Evolutionary conservation across 2,888 invertebrate genomes (phyloP), one percentile per base, ranked within the genome.

Genomic region (Hirtodrosophila duncani): DNA sequence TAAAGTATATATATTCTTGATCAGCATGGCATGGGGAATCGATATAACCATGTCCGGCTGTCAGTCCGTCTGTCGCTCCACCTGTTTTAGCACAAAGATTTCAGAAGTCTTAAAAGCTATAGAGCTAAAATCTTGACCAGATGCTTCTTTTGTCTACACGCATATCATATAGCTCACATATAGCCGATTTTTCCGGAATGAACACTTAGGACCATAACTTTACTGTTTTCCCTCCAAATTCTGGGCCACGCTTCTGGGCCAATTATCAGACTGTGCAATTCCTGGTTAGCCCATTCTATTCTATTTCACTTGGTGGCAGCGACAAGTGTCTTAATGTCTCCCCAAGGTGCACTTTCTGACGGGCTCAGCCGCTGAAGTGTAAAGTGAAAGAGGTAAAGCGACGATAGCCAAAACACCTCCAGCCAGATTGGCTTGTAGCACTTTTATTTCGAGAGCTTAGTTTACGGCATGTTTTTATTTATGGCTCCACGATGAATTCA

Each of bases 1-100:
- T 52, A 67, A 67, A 67, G 70, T 70, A 71, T 59, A 67, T 67
- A 67, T 70, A 71, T 71, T 50, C 71, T 67, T 67, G 70, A 56
- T 42, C 38, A 37, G 36, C 51, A 45, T 60, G 53, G 48, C 59
- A 49, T 48, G 65, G 60, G 60, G n/a, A n/a, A n/a, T n/a, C n/a
- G n/a, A n/a, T n/a, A n/a, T n/a, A n/a, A n/a, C n/a, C n/a, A n/a
- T n/a, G n/a, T n/a, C n/a, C n/a, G n/a, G n/a, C n/a, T n/a, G n/a
- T n/a, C n/a, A n/a, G n/a, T n/a, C n/a, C n/a, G n/a, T n/a, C n/a
- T n/a, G n/a, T n/a, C n/a, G n/a, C n/a, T n/a, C n/a, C n/a, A n/a
- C n/a, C n/a, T n/a, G n/a, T n/a, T n/a, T n/a, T n/a, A n/a, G n/a
- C n/a, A n/a, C n/a, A n/a, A n/a, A n/a, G n/a, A n/a, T n/a, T n/a